Evolutionary conservation across 1,140 invertebrate species (phyloP).

Genomic region (Melipona quadrifasciata): DNA sequence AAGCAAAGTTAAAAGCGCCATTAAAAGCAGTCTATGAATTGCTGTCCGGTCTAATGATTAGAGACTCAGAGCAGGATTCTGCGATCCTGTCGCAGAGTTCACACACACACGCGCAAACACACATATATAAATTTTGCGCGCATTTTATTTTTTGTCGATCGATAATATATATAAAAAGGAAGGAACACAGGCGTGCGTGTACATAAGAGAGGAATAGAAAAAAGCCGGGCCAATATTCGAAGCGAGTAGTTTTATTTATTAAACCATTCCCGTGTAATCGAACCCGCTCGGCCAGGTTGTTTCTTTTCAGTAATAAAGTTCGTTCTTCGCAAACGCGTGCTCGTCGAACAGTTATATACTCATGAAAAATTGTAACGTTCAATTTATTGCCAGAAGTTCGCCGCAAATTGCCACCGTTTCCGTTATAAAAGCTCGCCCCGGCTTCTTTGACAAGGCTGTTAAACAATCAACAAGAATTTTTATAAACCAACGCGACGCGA

Average conservation of each 20-base stretch:
- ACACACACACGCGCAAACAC: neutral
- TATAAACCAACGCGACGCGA: neutral
- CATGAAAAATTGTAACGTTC: too few species aligned
- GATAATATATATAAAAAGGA: neutral
- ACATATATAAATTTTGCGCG: neutral
- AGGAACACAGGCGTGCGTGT: neutral
- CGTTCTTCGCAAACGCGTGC: neutral
- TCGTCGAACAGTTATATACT: neutral
- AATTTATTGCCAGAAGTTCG: neutral
- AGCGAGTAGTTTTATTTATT: neutral
- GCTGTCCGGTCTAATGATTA: slow-evolving; percentile 16
- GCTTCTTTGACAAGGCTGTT: neutral
- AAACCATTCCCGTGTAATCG: neutral
- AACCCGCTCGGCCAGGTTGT: neutral
- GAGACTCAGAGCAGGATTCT: neutral
- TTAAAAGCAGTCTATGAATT: slow-evolving; percentile 21
- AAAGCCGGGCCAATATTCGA: neutral
- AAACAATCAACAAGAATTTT: neutral
- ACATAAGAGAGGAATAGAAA: neutral
- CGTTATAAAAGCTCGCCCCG: neutral
- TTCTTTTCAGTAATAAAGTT: neutral
- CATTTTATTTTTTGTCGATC: neutral
- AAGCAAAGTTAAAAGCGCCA: slow-evolving; percentile 15
- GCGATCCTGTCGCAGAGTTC: neutral
- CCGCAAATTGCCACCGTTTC: neutral